phyloP scores from a whole-genome alignment of 2,797 vertebrate species.

The Vireo griseus region DNA sequence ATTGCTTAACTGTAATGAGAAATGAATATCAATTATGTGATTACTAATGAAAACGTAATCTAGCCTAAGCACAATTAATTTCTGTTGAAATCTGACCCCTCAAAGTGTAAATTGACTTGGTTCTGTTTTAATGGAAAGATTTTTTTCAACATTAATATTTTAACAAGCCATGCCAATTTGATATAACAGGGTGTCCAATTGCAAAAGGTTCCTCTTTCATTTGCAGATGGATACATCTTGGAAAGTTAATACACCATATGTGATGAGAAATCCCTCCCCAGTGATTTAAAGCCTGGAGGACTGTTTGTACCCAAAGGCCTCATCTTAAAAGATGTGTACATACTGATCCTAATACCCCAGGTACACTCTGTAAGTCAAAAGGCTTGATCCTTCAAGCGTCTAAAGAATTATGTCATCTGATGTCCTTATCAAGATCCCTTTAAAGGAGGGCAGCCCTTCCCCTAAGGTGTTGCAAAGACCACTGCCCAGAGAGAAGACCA shows the following conservation, averaged over 20 bases:
- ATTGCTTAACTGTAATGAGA: conserved; percentile 11
- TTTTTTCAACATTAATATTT: conserved; percentile 20
- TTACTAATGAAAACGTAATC: conserved; percentile 47
- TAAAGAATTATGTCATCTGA: not conserved
- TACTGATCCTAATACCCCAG: not conserved
- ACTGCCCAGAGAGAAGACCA: not conserved
- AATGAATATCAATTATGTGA: conserved; percentile 31
- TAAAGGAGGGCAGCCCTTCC: not conserved
- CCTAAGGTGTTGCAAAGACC: not conserved
- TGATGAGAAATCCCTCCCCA: conserved; percentile 5
- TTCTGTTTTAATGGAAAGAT: conserved; percentile 24
- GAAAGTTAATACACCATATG: not conserved
- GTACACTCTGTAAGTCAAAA: not conserved
- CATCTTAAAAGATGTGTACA: not conserved
- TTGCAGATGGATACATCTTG: conserved; percentile 1
- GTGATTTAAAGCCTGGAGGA: not conserved
- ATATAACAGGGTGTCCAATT: not conserved
- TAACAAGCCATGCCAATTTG: conserved; percentile 39
- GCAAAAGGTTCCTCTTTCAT: conserved; percentile 3
- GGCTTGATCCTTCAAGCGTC: not conserved
- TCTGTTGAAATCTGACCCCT: conserved; percentile 25
- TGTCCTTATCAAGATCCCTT: not conserved
- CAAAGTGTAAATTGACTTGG: conserved; percentile 33
- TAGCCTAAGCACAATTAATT: conserved; percentile 44
- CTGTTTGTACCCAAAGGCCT: not conserved